phyloP scores from a whole-genome alignment of 2,888 invertebrate species.

The Andricus curvator region DNA sequence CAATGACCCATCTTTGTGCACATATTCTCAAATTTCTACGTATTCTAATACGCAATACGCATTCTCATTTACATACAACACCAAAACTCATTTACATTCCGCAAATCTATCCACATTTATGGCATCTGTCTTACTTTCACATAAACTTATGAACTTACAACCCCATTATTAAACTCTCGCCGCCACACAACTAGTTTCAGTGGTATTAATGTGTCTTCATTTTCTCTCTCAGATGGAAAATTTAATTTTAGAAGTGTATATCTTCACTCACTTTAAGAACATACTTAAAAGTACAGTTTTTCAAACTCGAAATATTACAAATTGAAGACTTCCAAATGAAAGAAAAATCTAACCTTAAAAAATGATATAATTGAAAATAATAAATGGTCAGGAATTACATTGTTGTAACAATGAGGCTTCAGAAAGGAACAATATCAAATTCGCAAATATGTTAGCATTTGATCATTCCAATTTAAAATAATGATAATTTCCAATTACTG shows the following conservation, averaged over 20 bases:
- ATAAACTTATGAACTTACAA: slow-evolving; percentile 28
- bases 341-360: no score
- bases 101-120: slow-evolving; percentile 37
- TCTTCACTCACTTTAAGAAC: no score
- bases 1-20: background rate
- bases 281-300: no score
- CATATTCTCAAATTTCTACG: background rate
- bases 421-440: no score
- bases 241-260: background rate
- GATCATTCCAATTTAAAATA: no score
- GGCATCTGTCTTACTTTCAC: slow-evolving; percentile 29
- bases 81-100: slow-evolving; percentile 29
- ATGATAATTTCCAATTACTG: no score
- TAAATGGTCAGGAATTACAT: no score
- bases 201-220: background rate
- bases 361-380: no score
- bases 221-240: background rate
- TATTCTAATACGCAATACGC: slow-evolving; percentile 4
- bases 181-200: background rate
- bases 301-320: no score
- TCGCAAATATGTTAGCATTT: no score
- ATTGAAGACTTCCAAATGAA: no score
- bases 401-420: no score
- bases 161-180: slow-evolving; percentile 27
- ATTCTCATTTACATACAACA: slow-evolving; percentile 9